Evolutionary conservation across 2,888 invertebrate species (phyloP).

Genomic region (Encarsia formosa): DNA sequence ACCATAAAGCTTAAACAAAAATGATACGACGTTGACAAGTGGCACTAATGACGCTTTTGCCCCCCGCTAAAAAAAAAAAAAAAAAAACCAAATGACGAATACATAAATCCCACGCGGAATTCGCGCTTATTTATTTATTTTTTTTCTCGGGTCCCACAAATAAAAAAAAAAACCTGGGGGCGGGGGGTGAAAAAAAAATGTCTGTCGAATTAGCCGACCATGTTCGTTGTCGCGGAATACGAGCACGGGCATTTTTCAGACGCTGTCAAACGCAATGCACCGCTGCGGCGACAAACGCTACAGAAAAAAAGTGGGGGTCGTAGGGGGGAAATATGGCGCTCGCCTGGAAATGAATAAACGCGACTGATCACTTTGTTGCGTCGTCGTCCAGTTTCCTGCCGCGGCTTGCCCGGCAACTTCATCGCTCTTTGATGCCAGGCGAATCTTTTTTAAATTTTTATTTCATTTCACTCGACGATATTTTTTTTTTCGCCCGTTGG

Average conservation of each 20-base stretch:
- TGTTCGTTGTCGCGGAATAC: slow-evolving; percentile 14
- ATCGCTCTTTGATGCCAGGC: slow-evolving; percentile 11
- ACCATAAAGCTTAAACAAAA: too few relatives aligned
- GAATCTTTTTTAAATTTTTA: too few relatives aligned
- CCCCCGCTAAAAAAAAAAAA: too few relatives aligned
- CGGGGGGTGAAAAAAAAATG: neutral
- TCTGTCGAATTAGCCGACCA: slow-evolving; percentile 8
- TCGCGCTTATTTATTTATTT: too few relatives aligned
- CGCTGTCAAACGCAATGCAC: slow-evolving; percentile 35
- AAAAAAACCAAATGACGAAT: too few relatives aligned
- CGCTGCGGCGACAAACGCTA: slow-evolving; percentile 13
- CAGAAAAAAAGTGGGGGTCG: too few relatives aligned
- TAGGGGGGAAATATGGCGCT: neutral
- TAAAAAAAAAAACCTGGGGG: slow-evolving; percentile 1
- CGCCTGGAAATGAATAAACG: neutral
- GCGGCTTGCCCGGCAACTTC: neutral
- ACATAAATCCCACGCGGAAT: too few relatives aligned
- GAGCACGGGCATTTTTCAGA: slow-evolving; percentile 35
- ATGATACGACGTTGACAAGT: slow-evolving; percentile 7
- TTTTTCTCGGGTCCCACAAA: too few relatives aligned
- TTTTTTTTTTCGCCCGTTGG: too few relatives aligned
- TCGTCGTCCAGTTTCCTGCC: too few relatives aligned
- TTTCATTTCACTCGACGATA: too few relatives aligned
- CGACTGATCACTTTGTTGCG: slow-evolving; percentile 17
- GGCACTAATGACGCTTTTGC: slow-evolving; percentile 2